Evolutionary conservation across 2,113 vertebrate species (phyloP).

Genomic region (Brachypteracias leptosomus): DNA sequence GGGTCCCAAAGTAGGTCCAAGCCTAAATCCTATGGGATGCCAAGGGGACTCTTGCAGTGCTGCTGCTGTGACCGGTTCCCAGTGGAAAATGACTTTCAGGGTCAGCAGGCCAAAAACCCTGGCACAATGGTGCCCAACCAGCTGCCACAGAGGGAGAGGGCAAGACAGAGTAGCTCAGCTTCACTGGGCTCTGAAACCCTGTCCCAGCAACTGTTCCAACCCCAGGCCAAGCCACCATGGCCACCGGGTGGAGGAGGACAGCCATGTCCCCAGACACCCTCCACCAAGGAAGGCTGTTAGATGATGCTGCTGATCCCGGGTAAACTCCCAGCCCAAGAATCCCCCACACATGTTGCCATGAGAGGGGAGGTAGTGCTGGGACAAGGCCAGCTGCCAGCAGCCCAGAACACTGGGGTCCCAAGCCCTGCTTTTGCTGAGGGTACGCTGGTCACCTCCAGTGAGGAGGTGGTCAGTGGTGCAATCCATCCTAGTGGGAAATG

Average conservation of each 20-base stretch:
- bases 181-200: not conserved
- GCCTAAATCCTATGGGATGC: rapidly evolving
- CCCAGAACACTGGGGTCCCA: not conserved
- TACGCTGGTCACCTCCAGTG: not conserved
- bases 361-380: not conserved
- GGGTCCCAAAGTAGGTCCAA: not conserved
- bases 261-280: constrained; percentile 14
- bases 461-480: rapidly evolving
- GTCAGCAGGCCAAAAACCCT: not conserved
- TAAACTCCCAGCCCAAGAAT: not conserved
- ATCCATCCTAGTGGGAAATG: not conserved
- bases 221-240: not conserved
- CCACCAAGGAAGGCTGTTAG: not conserved
- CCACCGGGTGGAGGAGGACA: not conserved
- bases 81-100: not conserved
- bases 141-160: not conserved
- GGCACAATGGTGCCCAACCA: rapidly evolving
- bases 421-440: not conserved
- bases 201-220: rapidly evolving
- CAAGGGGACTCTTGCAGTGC: not conserved
- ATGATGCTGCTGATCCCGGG: not conserved
- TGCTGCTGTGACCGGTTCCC: rapidly evolving
- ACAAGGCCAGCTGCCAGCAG: not conserved
- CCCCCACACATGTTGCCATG: not conserved
- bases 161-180: not conserved